Evolutionary conservation across 30 jellyfish, hydroid and myxozoan genomes (phyloP), one percentile per base, ranked within the genome.

Genomic region (Hydractinia symbiolongicarpus): DNA sequence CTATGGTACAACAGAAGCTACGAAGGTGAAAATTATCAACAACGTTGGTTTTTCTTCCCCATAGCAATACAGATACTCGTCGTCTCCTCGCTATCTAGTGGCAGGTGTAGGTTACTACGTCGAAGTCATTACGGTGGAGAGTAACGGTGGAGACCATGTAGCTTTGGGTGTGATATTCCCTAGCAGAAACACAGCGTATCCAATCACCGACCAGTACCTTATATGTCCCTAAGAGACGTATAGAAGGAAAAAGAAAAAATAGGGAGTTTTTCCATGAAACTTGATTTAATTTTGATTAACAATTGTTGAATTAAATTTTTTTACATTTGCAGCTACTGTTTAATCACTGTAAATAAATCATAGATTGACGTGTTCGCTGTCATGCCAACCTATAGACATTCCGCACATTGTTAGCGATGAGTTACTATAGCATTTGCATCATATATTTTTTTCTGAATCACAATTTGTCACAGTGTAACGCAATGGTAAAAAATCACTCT

Each of bases 81-180:
- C 74, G 19, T 44, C 74, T n/a, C 74, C 74, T 6, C 16, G 19
- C 40, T 8, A 6, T n/a, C 84, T 84, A 16, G 72, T 40, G 49
- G 69, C 17, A 53, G 94, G 94, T 11, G 55, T 62, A 57, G 50
- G 51, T 49, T 84, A 84, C 77, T 84, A 84, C 62, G 61, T 76
- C 13, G 88, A 66, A 55, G 84, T 67, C 40, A 13, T 67, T 7
- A 13, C 54, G 72, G 89, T 77, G n/a, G 94, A 84, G 8, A 54
- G 30, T 5, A 56, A 55, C 19, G 89, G 88, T 14, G 88, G 58
- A 49, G 94, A 77, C 69, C 77, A 60, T 56, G 4, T 84, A 30
- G n/a, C 83, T 13, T 78, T 76, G 55, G 88, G 86, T 40, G 83
- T 76, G 9, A 40, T 50, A 21, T 78, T 84, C 8, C 94, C 94